Base-by-base conservation (phyloP, 2,888 invertebrate genomes). In the Girardia tigrina region DNA sequence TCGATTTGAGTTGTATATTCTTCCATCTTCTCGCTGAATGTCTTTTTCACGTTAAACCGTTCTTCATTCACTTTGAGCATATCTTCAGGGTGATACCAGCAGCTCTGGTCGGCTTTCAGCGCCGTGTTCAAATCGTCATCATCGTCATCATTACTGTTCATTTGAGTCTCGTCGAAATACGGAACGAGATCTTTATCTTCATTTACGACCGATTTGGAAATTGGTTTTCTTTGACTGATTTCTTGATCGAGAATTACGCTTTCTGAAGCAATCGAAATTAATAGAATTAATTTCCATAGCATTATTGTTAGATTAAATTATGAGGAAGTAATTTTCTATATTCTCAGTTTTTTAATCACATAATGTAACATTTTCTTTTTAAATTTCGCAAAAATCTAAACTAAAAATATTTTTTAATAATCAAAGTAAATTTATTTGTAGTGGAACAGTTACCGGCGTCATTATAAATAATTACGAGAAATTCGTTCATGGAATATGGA, bases 31-130 rank as follows among this genome's bases (percentile, higher is more conserved):
- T 56, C 56, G 23, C n/a, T 56, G 2, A 4, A 56, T 16, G 56
- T 56, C 56, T 56, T 56, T 56, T 56, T 56, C n/a, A 56, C 56
- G n/a, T 56, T 56, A n/a, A 56, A 56, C n/a, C 56, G 4, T 56
- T 56, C 56, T 56, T 56, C 56, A 56, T 56, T 56, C n/a, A 8
- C 56, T 56, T 56, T 56, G 56, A 56, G 56, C 56, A 56, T 56
- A 56, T 4, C n/a, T 56, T 56, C 56, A 4, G 56, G 56, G 23
- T 56, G 8, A 56, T 56, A 56, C 56, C 56, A 56, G 23, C 56
- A 56, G 23, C n/a, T 56, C 23, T 56, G 56, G 23, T 56, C 56
- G 4, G 6, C n/a, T 56, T 56, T 56, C n/a, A 56, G 23, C n/a
- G 56, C 23, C 4, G 56, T 23, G 23, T 56, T 56, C n/a, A 56